Conservation (phyloP, 2,888 invertebrate genomes). For the Drosophila meridionalis region DNA sequence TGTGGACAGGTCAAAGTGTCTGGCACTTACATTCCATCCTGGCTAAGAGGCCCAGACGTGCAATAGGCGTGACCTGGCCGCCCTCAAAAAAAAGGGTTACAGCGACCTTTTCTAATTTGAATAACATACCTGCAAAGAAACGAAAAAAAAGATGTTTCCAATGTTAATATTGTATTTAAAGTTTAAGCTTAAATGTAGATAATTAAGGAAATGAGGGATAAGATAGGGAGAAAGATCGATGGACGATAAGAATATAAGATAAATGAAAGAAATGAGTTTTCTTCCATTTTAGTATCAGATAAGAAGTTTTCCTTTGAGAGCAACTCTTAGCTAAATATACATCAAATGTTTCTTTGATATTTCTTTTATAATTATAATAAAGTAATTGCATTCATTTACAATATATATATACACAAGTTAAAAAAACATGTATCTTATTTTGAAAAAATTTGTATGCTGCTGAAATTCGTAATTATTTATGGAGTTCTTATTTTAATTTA, state of each 20-base stretch:
- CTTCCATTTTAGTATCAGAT: background rate
- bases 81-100: slow-evolving; percentile 23
- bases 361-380: too few relatives aligned
- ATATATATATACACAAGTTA: too few relatives aligned
- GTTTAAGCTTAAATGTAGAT: slow-evolving; percentile 6
- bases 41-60: slow-evolving; percentile 14
- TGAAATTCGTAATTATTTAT: too few relatives aligned
- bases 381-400: too few relatives aligned
- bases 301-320: background rate
- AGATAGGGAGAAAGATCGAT: background rate
- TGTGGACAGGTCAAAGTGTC: slow-evolving; percentile 49
- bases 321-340: background rate
- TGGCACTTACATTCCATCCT: slow-evolving; percentile 40
- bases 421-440: too few relatives aligned
- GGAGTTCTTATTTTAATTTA: too few relatives aligned
- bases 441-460: too few relatives aligned
- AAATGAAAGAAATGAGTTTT: background rate
- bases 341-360: background rate
- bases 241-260: background rate
- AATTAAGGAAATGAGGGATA: slow-evolving; percentile 22
- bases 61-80: slow-evolving; percentile 28
- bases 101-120: slow-evolving; percentile 30
- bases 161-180: slow-evolving; percentile 30
- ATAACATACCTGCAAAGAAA: slow-evolving; percentile 50
- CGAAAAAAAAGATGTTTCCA: slow-evolving; percentile 9